Conservation (phyloP, 2,113 vertebrate species). For the Spea multiplicata region DNA sequence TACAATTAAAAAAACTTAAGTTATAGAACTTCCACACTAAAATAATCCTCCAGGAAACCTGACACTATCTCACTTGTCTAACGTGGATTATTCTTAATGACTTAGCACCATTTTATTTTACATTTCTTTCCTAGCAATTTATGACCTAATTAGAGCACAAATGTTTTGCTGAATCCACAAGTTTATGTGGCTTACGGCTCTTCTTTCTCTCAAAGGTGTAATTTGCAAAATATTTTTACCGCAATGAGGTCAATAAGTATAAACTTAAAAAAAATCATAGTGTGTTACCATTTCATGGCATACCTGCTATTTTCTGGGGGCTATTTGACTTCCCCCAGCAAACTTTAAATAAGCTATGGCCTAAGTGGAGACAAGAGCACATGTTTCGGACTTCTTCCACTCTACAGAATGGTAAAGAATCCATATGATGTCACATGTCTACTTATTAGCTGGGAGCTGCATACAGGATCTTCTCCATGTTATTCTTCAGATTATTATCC, state of each 20-base stretch:
- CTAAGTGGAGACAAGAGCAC: too few relatives aligned
- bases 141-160: conserved; percentile 1
- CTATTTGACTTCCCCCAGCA: too few relatives aligned
- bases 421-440: conserved; percentile 16
- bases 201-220: not conserved
- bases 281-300: too few relatives aligned
- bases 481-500: conserved; percentile 41
- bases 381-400: not conserved
- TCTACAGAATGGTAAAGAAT: conserved; percentile 8
- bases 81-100: conserved; percentile 24
- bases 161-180: conserved; percentile 1
- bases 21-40: not conserved
- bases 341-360: too few relatives aligned
- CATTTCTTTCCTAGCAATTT: not conserved
- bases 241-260: not conserved
- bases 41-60: not conserved
- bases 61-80: conserved; percentile 15
- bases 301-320: too few relatives aligned
- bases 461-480: conserved; percentile 17
- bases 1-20: too few relatives aligned
- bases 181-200: not conserved
- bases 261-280: too few relatives aligned
- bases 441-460: conserved; percentile 35
- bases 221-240: not conserved
- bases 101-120: conserved; percentile 1